phyloP scores from a whole-genome alignment of 2,888 invertebrate genomes.

The Aphidoletes aphidimyza region DNA sequence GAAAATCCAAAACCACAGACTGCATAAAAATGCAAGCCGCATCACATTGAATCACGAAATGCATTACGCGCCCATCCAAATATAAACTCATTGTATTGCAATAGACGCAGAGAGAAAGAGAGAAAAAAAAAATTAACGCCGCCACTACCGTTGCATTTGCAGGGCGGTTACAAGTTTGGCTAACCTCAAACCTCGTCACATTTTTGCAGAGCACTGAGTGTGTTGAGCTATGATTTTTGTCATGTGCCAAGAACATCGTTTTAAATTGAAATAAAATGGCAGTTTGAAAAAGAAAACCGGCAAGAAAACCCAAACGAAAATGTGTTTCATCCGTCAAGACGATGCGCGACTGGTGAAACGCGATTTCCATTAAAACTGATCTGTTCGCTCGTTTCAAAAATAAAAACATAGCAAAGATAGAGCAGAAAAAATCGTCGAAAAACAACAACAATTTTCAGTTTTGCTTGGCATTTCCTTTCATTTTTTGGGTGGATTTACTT shows the following conservation, averaged over 20 bases:
- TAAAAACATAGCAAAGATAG: too few species aligned
- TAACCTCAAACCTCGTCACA: constrained; percentile 51
- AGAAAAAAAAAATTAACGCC: neutral
- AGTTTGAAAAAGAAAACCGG: neutral
- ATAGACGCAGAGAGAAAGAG: too few species aligned
- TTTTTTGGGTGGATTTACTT: too few species aligned
- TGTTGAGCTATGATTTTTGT: constrained; percentile 25
- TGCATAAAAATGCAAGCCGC: constrained; percentile 27
- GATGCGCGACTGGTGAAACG: neutral
- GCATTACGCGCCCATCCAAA: neutral
- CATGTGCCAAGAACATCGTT: constrained; percentile 35
- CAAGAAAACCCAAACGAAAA: constrained; percentile 28
- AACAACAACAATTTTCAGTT: neutral
- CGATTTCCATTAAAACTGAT: constrained; percentile 51
- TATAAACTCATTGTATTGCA: too few species aligned
- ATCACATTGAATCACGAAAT: neutral
- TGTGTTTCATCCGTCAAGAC: constrained; percentile 39
- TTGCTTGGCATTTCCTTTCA: neutral
- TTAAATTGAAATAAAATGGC: neutral
- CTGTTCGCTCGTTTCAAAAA: neutral
- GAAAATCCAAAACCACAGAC: constrained; percentile 10
- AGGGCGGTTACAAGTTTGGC: constrained; percentile 24
- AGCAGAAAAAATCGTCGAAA: too few species aligned
- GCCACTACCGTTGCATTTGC: constrained; percentile 11
- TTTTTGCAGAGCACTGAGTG: neutral